These are phyloP conservation scores for Microplitis deprimator DNA, from an alignment of 2,888 invertebrate species.

Conservation along the genomic window DNA sequence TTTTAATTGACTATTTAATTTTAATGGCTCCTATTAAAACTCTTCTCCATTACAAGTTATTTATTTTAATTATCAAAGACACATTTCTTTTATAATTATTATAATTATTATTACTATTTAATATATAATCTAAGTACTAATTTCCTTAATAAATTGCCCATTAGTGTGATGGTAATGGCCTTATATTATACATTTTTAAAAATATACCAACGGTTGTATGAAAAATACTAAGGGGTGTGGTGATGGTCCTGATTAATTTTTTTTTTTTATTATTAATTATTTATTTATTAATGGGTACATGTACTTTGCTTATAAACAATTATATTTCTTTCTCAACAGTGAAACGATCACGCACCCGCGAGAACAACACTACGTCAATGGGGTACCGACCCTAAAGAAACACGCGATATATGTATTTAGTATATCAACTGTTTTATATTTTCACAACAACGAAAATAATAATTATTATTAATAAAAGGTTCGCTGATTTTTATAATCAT, in stretches of 20 bases:
- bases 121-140: too few relatives aligned
- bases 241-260: conserved; percentile 47
- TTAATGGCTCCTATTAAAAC: conserved; percentile 35
- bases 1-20: conserved; percentile 40
- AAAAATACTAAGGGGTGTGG: conserved; percentile 47
- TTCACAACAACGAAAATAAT: neutral
- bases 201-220: conserved; percentile 24
- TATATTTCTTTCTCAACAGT: conserved; percentile 72
- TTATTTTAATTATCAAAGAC: conserved; percentile 22
- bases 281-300: conserved; percentile 14
- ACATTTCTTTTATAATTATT: neutral
- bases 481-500: conserved; percentile 56
- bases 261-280: conserved; percentile 25
- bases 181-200: neutral
- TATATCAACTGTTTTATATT: neutral
- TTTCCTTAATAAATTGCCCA: too few relatives aligned
- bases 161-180: conserved; percentile 1
- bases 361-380: conserved; percentile 72
- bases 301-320: conserved; percentile 4
- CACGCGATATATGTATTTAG: conserved; percentile 54
- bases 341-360: conserved; percentile 85
- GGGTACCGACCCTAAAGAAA: conserved; percentile 69
- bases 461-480: conserved; percentile 55
- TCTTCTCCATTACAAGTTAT: neutral
- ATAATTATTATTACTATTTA: neutral